Base-by-base conservation (phyloP, 2,113 vertebrate genomes). In the Bothrops jararaca region DNA sequence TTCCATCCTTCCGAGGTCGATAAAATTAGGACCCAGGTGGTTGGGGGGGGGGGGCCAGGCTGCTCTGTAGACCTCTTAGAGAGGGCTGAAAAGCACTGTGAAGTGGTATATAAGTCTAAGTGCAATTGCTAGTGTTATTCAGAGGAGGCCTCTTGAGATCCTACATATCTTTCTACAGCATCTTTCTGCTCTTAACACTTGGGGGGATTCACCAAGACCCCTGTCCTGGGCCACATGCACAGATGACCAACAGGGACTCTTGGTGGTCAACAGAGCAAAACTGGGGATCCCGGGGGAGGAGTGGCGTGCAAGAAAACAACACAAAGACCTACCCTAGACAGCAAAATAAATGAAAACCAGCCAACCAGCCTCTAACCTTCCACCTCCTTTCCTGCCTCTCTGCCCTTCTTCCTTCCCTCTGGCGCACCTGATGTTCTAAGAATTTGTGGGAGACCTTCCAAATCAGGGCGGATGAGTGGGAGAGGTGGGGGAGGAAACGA, bases 371-470 rank as follows among this genome's bases (percentile, higher is more conserved):
- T 42, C 15, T 50, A 13, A 24, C 10, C 39, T 39, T n/a, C 48
- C 29, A 93, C 1, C 87, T 1, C 56, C 88, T 0, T 92, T 90
- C 88, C 91, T 93, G 85, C 69, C 39, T 26, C 64, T 26, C 15
- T 1, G 4, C 39, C 39, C 34, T 48, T 20, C 90, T 26, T 58
- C 45, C 52, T 24, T 20, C 23, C 86, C 48, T 39, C 34, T 0
- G 58, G 8, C 86, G 20, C 23, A 69, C 50, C 58, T 23, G 12
- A 88, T 92, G 87, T 86, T 91, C 45, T 24, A 34, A 58, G 57
- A 29, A n/a, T 54, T 92, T 89, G 95, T 93, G 93, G 92, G 69
- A 94, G 8, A 48, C 86, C 80, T 12, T 93, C 58, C 89, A 90
- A 92, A 87, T 90, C 88, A 0, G 45, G 94, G 93, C 92, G 95